Percentiles rank a stretch among this genome's conserved stretches.
Evolutionary conservation across 2,113 vertebrate species (phyloP).

Genomic region (Pogonocichla stellata): DNA sequence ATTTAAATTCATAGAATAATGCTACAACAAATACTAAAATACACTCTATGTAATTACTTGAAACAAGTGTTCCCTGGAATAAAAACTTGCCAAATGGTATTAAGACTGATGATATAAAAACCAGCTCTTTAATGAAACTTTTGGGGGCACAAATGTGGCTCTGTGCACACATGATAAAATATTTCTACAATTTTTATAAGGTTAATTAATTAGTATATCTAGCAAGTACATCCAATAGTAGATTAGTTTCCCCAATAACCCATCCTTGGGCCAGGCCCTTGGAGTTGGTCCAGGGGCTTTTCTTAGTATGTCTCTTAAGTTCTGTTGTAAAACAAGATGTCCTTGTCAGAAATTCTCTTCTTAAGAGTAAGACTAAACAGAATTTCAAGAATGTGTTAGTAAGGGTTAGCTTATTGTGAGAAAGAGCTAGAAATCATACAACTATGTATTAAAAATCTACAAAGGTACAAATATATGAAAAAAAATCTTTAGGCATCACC

Average conservation of each 20-base stretch:
- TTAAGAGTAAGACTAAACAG: not conserved
- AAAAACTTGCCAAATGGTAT: not conserved
- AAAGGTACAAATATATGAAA: not conserved
- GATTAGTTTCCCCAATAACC: not conserved
- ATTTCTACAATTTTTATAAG: not conserved
- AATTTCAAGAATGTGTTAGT: not conserved
- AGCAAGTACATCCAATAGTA: not conserved
- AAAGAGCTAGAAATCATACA: not conserved
- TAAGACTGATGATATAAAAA: not conserved
- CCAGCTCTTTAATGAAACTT: not conserved
- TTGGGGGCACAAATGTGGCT: not conserved
- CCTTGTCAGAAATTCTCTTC: not conserved
- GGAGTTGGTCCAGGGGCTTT: not conserved
- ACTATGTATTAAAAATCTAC: not conserved
- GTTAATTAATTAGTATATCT: not conserved
- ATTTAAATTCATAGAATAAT: not conserved
- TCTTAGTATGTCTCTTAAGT: not conserved
- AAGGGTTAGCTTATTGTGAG: not conserved
- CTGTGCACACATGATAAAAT: accelerated
- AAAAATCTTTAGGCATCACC: not conserved
- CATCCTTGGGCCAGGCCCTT: not conserved
- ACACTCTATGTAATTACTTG: not conserved
- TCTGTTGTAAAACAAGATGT: not conserved
- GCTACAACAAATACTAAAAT: not conserved
- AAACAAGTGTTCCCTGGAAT: not conserved